These are phyloP conservation scores for Formica selysi DNA, from an alignment of 1,140 invertebrate genomes.

Conservation along the genomic window DNA sequence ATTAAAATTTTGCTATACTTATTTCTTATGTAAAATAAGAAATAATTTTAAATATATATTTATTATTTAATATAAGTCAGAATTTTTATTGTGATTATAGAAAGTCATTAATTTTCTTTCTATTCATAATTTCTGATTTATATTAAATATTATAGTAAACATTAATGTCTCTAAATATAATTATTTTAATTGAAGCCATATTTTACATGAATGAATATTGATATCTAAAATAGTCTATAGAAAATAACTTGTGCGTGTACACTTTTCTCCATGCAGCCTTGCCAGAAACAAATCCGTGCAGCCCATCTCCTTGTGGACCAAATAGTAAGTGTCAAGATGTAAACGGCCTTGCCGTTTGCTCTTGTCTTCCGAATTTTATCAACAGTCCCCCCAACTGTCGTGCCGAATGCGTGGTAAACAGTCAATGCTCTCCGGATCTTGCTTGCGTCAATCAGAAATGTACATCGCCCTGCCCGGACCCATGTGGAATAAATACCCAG, in stretches of 20 bases:
- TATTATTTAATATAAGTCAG: neutral
- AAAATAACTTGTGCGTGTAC: neutral
- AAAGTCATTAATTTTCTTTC: neutral
- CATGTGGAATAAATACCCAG: slow-evolving; percentile 86
- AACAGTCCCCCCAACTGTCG: slow-evolving; percentile 83
- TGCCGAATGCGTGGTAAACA: slow-evolving; percentile 85
- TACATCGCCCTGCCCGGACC: slow-evolving; percentile 84
- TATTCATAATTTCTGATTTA: slow-evolving; percentile 77
- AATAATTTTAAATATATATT: slow-evolving; percentile 15
- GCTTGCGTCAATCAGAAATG: slow-evolving; percentile 87
- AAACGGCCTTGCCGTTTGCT: slow-evolving; percentile 89
- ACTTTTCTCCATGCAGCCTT: slow-evolving; percentile 58
- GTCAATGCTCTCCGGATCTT: slow-evolving; percentile 84
- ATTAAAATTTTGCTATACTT: neutral
- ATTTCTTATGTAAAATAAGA: neutral
- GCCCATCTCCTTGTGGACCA: slow-evolving; percentile 90
- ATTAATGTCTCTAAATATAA: too few species aligned
- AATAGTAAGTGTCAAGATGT: slow-evolving; percentile 90
- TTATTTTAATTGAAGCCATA: neutral
- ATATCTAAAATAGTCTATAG: neutral
- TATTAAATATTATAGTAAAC: too few species aligned
- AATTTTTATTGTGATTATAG: neutral
- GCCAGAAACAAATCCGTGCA: slow-evolving; percentile 86
- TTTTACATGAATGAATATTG: neutral
- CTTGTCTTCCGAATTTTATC: slow-evolving; percentile 88